phyloP scores from a whole-genome alignment of 2,888 invertebrate genomes.

The Erebia aethiops region DNA sequence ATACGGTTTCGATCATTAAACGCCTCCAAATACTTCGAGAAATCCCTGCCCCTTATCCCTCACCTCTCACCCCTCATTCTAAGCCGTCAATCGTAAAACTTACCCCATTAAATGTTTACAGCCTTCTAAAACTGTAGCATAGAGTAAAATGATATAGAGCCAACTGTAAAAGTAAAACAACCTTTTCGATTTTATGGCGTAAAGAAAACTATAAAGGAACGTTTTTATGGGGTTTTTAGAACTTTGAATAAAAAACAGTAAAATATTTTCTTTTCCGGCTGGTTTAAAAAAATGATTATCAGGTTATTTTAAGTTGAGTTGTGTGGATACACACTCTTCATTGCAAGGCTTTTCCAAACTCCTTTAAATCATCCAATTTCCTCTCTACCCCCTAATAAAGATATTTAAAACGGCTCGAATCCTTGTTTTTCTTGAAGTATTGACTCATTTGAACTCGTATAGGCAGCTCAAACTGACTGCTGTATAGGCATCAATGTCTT shows the following conservation, averaged over 20 bases:
- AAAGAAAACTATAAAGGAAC: constrained; percentile 36
- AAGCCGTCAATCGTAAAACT: constrained; percentile 61
- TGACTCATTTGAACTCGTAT: too few species aligned
- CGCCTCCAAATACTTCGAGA: constrained; percentile 31
- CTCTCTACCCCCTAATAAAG: too few species aligned
- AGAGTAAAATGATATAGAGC: constrained; percentile 38
- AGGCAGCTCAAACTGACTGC: too few species aligned
- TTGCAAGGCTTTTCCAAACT: too few species aligned
- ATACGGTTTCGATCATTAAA: constrained; percentile 40
- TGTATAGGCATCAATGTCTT: too few species aligned
- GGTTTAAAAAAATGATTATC: background rate
- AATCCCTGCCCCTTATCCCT: constrained; percentile 28
- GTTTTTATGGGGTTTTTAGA: constrained; percentile 14
- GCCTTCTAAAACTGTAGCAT: constrained; percentile 50
- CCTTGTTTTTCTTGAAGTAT: too few species aligned
- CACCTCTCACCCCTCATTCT: constrained; percentile 23
- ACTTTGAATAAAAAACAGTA: background rate
- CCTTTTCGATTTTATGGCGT: constrained; percentile 20
- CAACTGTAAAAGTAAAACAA: constrained; percentile 36
- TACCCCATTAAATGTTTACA: constrained; percentile 79
- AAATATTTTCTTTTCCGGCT: background rate
- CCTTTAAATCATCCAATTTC: too few species aligned
- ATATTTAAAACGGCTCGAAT: too few species aligned
- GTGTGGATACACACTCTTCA: too few species aligned
- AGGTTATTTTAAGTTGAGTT: too few species aligned